These are phyloP conservation scores for Phaethornis superciliosus DNA, from an alignment of 2,113 vertebrate genomes.

Conservation along the genomic window DNA sequence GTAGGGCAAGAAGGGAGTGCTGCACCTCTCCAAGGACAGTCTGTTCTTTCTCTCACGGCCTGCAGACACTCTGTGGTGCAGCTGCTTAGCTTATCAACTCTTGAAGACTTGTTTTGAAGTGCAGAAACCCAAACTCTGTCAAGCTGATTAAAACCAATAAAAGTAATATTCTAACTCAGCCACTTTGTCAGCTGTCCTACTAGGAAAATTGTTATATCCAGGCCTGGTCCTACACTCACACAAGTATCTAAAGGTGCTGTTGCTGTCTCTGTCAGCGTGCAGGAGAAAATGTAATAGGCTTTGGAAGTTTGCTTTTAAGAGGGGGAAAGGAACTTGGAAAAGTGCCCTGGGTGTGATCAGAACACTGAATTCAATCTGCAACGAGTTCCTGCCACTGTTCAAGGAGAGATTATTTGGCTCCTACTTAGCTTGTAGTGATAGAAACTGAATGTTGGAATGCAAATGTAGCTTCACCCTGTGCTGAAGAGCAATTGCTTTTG, in stretches of 20 bases:
- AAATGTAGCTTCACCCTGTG: not conserved
- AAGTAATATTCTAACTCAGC: not conserved
- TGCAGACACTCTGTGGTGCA: not conserved
- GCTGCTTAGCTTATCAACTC: not conserved
- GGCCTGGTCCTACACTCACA: not conserved
- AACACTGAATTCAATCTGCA: too few species aligned
- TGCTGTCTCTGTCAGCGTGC: not conserved
- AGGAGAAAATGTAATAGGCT: not conserved
- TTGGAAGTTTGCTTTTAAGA: not conserved
- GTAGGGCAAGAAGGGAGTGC: not conserved
- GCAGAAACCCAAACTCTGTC: not conserved
- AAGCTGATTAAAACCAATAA: not conserved
- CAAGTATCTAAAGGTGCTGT: not conserved
- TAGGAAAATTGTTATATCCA: not conserved
- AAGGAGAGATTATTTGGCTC: not conserved
- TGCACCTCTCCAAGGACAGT: rapidly evolving
- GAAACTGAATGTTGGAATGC: not conserved
- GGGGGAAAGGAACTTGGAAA: not conserved
- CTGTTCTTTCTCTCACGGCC: not conserved
- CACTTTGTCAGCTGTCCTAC: not conserved
- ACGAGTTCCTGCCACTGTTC: not conserved
- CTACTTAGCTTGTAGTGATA: not conserved
- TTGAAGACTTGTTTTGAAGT: not conserved
- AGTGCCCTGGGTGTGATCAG: not conserved
- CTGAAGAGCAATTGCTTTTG: not conserved